phyloP scores from a whole-genome alignment of 2,113 vertebrate species.

The Takifugu flavidus region DNA sequence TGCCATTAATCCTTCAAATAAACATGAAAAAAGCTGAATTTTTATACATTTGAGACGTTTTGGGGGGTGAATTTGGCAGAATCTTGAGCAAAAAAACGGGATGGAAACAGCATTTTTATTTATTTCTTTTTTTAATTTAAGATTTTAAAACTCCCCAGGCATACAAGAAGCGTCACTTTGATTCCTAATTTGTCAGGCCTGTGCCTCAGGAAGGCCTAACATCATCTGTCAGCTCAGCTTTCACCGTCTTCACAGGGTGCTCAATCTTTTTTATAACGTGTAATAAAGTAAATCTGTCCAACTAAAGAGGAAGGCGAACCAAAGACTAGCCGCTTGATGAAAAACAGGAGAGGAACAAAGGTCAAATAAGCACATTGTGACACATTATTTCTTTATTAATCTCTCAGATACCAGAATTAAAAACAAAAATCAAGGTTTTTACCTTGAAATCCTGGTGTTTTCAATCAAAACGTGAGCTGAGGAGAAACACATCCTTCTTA shows the following conservation, averaged over 20 bases:
- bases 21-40: too few species aligned
- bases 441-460: constrained; percentile 37
- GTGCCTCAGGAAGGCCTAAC: constrained; percentile 18
- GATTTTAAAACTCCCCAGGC: not conserved
- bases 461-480: constrained; percentile 44
- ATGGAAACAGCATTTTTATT: not conserved
- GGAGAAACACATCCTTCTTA: constrained; percentile 40
- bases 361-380: constrained; percentile 37
- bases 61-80: too few species aligned
- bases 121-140: not conserved
- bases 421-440: constrained; percentile 24
- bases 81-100: too few species aligned
- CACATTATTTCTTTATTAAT: constrained; percentile 49
- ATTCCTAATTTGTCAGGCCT: constrained; percentile 19
- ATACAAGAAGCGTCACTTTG: constrained; percentile 8
- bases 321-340: constrained; percentile 20
- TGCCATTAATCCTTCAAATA: too few species aligned
- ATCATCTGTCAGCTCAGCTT: constrained; percentile 25
- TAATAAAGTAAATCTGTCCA: constrained; percentile 28
- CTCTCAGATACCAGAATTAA: constrained; percentile 22
- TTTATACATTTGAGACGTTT: too few species aligned
- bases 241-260: constrained; percentile 10
- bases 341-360: constrained; percentile 13
- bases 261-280: constrained; percentile 8
- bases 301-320: constrained; percentile 19